Evolutionary conservation across 2,797 vertebrate genomes (phyloP), one percentile per base, ranked within the genome.

Genomic region (Sardinella longiceps): DNA sequence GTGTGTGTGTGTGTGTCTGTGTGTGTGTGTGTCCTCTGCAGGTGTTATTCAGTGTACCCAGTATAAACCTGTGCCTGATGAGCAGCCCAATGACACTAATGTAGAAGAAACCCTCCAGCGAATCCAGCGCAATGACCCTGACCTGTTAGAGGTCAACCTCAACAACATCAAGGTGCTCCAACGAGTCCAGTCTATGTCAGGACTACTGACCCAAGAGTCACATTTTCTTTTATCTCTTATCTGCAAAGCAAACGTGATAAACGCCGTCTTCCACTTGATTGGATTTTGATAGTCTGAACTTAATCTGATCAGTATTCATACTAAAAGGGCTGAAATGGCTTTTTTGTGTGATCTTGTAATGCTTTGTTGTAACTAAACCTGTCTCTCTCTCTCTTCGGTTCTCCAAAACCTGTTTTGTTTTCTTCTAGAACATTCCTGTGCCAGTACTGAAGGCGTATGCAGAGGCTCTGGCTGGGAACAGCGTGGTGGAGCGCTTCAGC

Each of bases 21-120:
- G 18, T 28, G 18, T 25, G 12, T 45, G 80, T 15, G 28, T 80
- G n/a, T n/a, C n/a, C n/a, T 28, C 5, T 4, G 20, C 89, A 97
- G 96, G 97, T 88, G 96, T 97, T 82, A 97, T 97, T 92, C 98
- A 99, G 91, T 97, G 97, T 82, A 96, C 98, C n/a, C 96, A 98
- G 84, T 99, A 99, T 87, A 99, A 99, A 90, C 96, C 96, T 23
- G 96, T 99, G 87, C 98, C 98, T 0, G 98, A 99, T 46, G 98
- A 99, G 90, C 94, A 96, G 87, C 98, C 98, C 1, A 99, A 99
- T 88, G 94, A 97, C 51, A 99, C 98, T 0, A 95, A 99, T 0
- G 95, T 99, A 82, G 98, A 99, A 84, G 96, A 98, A 87, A 98
- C 98, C 0, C 93, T 99, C 89, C 90, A 94, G 92, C 94, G 92